Conservation (phyloP, 2,888 invertebrate species). For the Siphonodentalium dalli region DNA sequence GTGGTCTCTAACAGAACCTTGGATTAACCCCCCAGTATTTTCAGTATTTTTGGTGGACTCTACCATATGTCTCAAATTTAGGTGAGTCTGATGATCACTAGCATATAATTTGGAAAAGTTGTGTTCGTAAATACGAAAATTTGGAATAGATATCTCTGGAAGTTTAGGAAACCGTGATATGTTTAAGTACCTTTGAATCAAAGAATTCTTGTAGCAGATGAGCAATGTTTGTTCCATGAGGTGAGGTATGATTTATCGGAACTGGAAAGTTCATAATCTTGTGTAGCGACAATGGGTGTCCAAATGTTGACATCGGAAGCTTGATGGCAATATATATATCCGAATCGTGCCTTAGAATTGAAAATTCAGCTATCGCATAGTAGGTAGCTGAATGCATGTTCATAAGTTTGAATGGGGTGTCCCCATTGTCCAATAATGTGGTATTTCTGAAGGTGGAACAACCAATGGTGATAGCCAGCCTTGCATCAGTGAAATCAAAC, state of each 20-base stretch:
- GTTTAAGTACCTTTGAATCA: no score
- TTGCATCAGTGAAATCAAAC: no score
- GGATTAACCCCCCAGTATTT: no score
- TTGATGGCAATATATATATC: constrained; percentile 5
- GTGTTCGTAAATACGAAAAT: constrained; percentile 6
- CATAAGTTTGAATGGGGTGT: no score
- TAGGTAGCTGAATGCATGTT: no score
- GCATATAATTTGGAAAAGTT: constrained; percentile 1
- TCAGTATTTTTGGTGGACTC: constrained; percentile 2
- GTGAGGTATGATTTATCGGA: constrained; percentile 4
- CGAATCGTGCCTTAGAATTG: neutral
- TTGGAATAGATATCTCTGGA: constrained; percentile 2
- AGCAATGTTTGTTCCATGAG: constrained; percentile 5
- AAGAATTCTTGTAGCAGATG: constrained; percentile 4
- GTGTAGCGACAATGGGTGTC: neutral
- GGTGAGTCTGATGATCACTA: neutral
- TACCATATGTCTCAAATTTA: constrained; percentile 1
- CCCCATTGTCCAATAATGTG: no score
- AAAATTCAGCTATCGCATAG: neutral
- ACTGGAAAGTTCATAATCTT: constrained; percentile 7
- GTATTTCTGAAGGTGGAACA: no score
- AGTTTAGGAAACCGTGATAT: neutral
- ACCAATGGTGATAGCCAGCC: no score
- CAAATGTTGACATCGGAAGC: constrained; percentile 1
- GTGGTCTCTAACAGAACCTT: no score